Evolutionary conservation across 92 coral and sea anemone genomes (phyloP).

Genomic region (Porites evermanni): DNA sequence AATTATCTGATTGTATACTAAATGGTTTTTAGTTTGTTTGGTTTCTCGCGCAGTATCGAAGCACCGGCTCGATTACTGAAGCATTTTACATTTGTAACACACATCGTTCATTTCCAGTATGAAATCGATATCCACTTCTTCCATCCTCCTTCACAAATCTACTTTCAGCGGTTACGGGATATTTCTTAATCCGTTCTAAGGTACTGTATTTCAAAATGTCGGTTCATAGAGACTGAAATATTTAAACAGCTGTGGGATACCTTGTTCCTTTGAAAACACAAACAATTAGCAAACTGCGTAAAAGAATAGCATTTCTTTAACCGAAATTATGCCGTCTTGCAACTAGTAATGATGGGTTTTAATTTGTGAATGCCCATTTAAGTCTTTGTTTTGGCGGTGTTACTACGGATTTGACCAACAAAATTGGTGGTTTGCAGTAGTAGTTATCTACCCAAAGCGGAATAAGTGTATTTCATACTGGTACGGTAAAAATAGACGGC

Average conservation of each 20-base stretch:
- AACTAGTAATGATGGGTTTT: conserved; percentile 18
- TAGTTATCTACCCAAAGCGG: not conserved
- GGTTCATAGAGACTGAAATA: conserved; percentile 3
- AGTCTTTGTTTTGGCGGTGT: not conserved
- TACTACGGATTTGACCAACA: not conserved
- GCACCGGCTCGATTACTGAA: not conserved
- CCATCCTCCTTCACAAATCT: not conserved
- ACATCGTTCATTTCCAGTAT: not conserved
- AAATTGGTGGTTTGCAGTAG: not conserved
- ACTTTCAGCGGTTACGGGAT: not conserved
- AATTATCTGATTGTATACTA: not conserved
- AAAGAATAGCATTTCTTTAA: conserved; percentile 19
- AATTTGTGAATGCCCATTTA: conserved; percentile 9
- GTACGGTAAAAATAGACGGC: too few relatives aligned
- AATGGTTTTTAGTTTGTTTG: not conserved
- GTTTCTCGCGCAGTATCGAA: not conserved
- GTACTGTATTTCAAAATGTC: not conserved
- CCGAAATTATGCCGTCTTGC: conserved; percentile 21
- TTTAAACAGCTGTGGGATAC: conserved; percentile 21
- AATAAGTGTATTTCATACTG: not conserved
- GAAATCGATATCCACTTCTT: conserved; percentile 19
- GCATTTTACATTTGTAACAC: not conserved
- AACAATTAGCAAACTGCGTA: conserved; percentile 17
- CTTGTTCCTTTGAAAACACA: not conserved
- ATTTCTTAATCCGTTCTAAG: not conserved